Conservation (phyloP, 2,113 vertebrate species). For the Edolisoma coerulescens region DNA sequence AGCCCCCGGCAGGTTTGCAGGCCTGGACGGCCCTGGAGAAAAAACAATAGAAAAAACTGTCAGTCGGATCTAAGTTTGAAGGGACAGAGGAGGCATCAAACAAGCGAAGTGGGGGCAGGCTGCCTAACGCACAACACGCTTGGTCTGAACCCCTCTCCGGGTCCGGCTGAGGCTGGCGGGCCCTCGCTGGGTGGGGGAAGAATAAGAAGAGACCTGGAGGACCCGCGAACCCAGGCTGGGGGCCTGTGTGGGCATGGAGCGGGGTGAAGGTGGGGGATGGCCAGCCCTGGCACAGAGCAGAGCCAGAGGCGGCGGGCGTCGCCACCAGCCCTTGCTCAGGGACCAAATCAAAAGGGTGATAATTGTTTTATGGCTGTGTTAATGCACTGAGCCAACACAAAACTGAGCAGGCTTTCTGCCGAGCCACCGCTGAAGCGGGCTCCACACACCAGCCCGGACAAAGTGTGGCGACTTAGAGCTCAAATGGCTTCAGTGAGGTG, state of each 20-base stretch:
- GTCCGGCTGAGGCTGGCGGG: background rate
- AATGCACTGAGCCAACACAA: constrained; percentile 43
- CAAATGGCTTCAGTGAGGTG: constrained; percentile 35
- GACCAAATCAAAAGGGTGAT: constrained; percentile 42
- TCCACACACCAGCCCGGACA: background rate
- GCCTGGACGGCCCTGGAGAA: constrained; percentile 84
- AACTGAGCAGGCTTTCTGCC: constrained; percentile 20
- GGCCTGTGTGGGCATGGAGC: background rate
- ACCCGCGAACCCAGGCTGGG: background rate
- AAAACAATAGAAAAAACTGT: constrained; percentile 84
- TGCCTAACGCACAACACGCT: background rate
- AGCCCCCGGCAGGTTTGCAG: constrained; percentile 82
- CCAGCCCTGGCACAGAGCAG: background rate
- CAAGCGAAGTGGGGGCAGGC: background rate
- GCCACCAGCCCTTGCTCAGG: background rate
- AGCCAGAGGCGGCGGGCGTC: background rate
- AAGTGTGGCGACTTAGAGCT: constrained; percentile 21
- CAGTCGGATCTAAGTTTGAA: constrained; percentile 73
- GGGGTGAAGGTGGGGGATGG: background rate
- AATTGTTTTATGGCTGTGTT: constrained; percentile 49
- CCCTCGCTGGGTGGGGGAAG: background rate
- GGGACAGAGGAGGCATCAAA: constrained; percentile 64
- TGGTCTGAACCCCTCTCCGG: background rate
- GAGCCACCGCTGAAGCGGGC: background rate
- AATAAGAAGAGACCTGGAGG: background rate